phyloP scores from a whole-genome alignment of 2,888 invertebrate species.

The Mystacides longicornis region DNA sequence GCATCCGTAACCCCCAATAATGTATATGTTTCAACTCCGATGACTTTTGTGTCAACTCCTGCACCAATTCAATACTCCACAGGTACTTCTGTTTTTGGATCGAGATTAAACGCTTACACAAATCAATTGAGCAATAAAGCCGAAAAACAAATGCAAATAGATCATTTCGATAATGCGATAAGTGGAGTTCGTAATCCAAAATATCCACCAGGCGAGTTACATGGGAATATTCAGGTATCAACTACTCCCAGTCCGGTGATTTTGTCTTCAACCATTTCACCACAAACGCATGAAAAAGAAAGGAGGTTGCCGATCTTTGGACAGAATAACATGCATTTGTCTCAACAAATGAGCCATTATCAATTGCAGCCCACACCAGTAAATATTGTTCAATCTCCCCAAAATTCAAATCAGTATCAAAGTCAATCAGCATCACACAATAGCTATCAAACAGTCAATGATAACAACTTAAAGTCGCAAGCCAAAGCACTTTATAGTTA shows the following conservation, averaged over 20 bases:
- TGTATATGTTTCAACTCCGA: slow-evolving; percentile 40
- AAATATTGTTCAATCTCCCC: not conserved
- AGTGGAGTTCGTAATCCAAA: slow-evolving; percentile 39
- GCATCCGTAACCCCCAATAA: slow-evolving; percentile 30
- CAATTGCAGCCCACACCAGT: not conserved
- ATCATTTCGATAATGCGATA: slow-evolving; percentile 43
- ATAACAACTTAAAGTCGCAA: no score
- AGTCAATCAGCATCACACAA: slow-evolving; percentile 8
- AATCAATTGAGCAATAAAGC: slow-evolving; percentile 30
- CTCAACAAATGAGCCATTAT: not conserved
- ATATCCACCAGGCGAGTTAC: slow-evolving; percentile 6
- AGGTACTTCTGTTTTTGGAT: slow-evolving; percentile 36
- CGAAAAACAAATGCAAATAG: slow-evolving; percentile 37
- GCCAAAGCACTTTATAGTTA: no score
- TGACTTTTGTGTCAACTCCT: slow-evolving; percentile 41
- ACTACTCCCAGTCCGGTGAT: slow-evolving; percentile 16
- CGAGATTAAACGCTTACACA: slow-evolving; percentile 32
- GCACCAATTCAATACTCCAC: slow-evolving; percentile 34
- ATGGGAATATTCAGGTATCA: slow-evolving; percentile 11
- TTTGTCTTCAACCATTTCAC: slow-evolving; percentile 14
- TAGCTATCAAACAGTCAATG: no score
- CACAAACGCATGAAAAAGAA: slow-evolving; percentile 7
- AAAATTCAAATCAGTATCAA: not conserved
- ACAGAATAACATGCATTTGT: slow-evolving; percentile 17
- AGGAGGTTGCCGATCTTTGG: no score